Evolutionary conservation across 2,113 vertebrate species (phyloP).

Genomic region (Ceyx melanurus): DNA sequence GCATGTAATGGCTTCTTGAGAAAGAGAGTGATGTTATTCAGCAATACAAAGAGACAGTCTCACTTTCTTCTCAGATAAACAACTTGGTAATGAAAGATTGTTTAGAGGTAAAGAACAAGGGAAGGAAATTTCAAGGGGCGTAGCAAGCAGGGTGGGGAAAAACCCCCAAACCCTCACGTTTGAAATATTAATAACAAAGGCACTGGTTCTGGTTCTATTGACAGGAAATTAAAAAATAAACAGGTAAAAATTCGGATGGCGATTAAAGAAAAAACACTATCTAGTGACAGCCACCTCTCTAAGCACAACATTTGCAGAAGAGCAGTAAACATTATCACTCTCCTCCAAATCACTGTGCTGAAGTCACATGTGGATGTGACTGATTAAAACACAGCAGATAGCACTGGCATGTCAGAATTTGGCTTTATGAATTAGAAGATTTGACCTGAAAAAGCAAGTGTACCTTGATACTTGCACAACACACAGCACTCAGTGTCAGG

Average conservation of each 20-base stretch:
- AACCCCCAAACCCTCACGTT: not conserved
- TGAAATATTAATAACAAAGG: constrained; percentile 29
- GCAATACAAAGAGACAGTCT: constrained; percentile 68
- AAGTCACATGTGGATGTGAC: not conserved
- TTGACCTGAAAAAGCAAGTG: not conserved
- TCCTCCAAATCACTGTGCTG: not conserved
- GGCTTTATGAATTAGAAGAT: not conserved
- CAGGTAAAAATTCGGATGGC: constrained; percentile 8
- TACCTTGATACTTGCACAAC: not conserved
- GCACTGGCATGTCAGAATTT: not conserved
- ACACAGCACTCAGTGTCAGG: not conserved
- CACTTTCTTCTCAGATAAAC: constrained; percentile 67
- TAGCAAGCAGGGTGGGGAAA: not conserved
- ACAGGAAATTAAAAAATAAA: constrained; percentile 49
- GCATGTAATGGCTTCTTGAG: constrained; percentile 60
- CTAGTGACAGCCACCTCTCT: not conserved
- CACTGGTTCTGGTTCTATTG: not conserved
- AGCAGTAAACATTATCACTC: not conserved
- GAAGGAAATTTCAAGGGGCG: constrained; percentile 48
- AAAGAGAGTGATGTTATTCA: constrained; percentile 64
- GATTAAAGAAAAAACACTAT: not conserved
- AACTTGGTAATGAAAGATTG: constrained; percentile 64
- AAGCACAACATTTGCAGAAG: not conserved
- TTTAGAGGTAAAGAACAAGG: constrained; percentile 34
- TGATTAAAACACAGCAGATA: not conserved